Evolutionary conservation across 2,797 vertebrate genomes (phyloP).

Genomic region (Falco concolor): DNA sequence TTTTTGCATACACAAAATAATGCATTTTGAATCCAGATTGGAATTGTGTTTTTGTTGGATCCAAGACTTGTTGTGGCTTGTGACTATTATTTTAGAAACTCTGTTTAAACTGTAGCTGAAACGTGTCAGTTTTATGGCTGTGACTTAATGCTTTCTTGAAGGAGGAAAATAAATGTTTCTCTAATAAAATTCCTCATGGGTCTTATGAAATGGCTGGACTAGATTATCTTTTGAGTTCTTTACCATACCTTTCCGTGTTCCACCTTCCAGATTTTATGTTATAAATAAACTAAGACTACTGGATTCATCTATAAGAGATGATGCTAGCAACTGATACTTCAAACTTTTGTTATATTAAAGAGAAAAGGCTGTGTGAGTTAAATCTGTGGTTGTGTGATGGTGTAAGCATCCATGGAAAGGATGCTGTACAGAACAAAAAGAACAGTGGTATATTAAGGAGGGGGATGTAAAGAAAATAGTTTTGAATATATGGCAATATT

Average conservation of each 20-base stretch:
- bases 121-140: not conserved
- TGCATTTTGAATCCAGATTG: not conserved
- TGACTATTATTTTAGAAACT: not conserved
- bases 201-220: not conserved
- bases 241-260: not conserved
- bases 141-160: not conserved
- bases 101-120: not conserved
- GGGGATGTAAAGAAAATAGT: not conserved
- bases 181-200: not conserved
- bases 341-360: rapidly evolving
- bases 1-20: not conserved
- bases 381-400: not conserved
- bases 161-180: not conserved
- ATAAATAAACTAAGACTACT: too few species aligned
- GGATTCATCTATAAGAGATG: not conserved
- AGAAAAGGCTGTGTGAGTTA: not conserved
- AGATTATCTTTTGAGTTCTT: not conserved
- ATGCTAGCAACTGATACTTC: not conserved
- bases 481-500: not conserved
- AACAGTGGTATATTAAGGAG: not conserved
- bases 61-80: not conserved
- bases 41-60: not conserved
- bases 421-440: not conserved
- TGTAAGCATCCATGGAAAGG: not conserved
- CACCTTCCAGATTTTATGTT: not conserved